Evolutionary conservation across 2,888 invertebrate species (phyloP), one percentile per base, ranked within the genome.

Genomic region (Trichogramma dendrolimi): DNA sequence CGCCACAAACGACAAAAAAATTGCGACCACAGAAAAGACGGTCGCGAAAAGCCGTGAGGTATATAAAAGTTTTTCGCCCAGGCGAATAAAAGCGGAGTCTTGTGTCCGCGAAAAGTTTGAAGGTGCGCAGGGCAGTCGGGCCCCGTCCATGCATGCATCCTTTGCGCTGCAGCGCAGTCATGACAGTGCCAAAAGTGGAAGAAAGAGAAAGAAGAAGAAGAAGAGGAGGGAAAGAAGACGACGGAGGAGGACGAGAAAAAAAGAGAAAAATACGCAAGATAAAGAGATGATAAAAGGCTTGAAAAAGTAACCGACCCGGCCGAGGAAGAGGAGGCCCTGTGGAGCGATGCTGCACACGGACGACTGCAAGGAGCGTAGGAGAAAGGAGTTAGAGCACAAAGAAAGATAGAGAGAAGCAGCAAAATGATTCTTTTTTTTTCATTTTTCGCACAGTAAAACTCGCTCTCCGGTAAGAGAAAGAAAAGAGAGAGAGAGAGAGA

Each of bases 261-360:
- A 38, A 40, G 59, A 39, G 55, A 62, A 47, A 61, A 55, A 50
- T 52, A 46, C 55, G 39, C 53, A 43, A 62, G 65, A 62, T 56
- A 65, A 55, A 61, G 62, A 65, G 60, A 62, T 58, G 55, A 60
- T 46, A 53, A 60, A 56, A 57, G 40, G 57, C 40, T 27, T 27
- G 39, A 58, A 63, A 55, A 27, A 60, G 49, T 27, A 44, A 46
- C 10, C 8, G 42, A 48, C 10, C 10, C 11, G 14, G 52, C 46
- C 27, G 6, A 51, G 53, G 44, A 14, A 54, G 53, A 11, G 40
- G 27, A 27, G 27, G 27, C 27, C 2, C 27, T 27, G 27, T 27
- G 27, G 27, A 27, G 27, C 27, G 27, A 27, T 27, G 27, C 27
- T 27, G 27, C 27, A 27, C 27, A 27, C 27, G 27, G 27, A 1